phyloP scores from a whole-genome alignment of 2,797 vertebrate genomes.

The Pogonophryne albipinna region DNA sequence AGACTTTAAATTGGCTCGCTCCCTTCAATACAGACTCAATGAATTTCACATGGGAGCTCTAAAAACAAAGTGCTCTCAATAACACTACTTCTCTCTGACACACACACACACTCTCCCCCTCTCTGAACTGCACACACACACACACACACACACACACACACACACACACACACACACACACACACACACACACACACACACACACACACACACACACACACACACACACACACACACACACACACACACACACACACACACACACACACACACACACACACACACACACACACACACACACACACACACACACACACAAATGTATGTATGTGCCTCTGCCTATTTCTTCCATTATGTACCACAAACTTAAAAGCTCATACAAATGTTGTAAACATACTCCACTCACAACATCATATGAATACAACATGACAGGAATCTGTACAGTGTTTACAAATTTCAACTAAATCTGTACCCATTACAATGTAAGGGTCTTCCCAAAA shows the following conservation, averaged over 20 bases:
- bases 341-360: constrained; percentile 64
- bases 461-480: constrained; percentile 11
- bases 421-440: constrained; percentile 50
- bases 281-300: background rate
- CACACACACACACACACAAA: constrained; percentile 7
- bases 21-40: constrained; percentile 61
- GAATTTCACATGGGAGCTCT: constrained; percentile 70
- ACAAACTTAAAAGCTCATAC: constrained; percentile 50
- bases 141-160: background rate
- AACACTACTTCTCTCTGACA: constrained; percentile 30
- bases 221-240: constrained; percentile 5
- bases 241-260: constrained; percentile 21
- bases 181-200: constrained; percentile 8
- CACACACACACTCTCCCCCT: background rate
- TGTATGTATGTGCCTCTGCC: constrained; percentile 12
- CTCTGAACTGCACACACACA: background rate
- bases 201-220: constrained; percentile 18
- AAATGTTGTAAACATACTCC: constrained; percentile 68
- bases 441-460: constrained; percentile 42
- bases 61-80: constrained; percentile 71
- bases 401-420: constrained; percentile 30
- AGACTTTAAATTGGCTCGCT: constrained; percentile 48
- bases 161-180: background rate
- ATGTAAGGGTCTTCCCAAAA: background rate
- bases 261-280: constrained; percentile 7